Percentiles rank a stretch among this genome's conserved stretches.
phyloP scores from a whole-genome alignment of 30 jellyfish, hydroid and myxozoan species.

The Aurelia aurita region DNA sequence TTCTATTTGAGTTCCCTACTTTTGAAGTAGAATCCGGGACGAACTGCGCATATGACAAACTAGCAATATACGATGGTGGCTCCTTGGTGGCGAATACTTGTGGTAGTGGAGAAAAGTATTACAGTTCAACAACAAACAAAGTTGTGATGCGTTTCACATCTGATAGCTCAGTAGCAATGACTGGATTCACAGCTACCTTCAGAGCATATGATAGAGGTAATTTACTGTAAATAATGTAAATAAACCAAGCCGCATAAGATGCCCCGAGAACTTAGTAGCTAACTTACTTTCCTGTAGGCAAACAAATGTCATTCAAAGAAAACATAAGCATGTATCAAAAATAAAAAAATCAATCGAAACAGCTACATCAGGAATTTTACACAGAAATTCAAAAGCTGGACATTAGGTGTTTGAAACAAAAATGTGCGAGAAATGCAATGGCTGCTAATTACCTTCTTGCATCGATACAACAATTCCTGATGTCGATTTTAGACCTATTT shows the following conservation, averaged over 20 bases:
- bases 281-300: no score
- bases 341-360: no score
- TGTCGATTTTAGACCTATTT: no score
- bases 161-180: background rate
- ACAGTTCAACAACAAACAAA: background rate
- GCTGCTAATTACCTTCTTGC: no score
- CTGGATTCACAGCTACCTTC: background rate
- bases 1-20: background rate
- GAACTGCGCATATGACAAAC: background rate
- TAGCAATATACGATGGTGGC: slow-evolving; percentile 4
- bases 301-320: no score
- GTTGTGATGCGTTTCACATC: background rate
- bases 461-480: no score
- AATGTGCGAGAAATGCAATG: no score
- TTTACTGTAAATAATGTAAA: background rate
- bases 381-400: no score
- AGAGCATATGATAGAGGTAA: background rate
- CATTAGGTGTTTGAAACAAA: no score
- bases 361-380: no score
- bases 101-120: background rate
- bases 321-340: no score
- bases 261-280: no score
- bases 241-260: background rate
- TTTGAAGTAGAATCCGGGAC: background rate
- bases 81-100: background rate